Percentiles rank a stretch among this genome's conserved stretches.
These are phyloP conservation scores for Tetramorium alpestre DNA, from an alignment of 1,140 invertebrate species.

Conservation along the genomic window DNA sequence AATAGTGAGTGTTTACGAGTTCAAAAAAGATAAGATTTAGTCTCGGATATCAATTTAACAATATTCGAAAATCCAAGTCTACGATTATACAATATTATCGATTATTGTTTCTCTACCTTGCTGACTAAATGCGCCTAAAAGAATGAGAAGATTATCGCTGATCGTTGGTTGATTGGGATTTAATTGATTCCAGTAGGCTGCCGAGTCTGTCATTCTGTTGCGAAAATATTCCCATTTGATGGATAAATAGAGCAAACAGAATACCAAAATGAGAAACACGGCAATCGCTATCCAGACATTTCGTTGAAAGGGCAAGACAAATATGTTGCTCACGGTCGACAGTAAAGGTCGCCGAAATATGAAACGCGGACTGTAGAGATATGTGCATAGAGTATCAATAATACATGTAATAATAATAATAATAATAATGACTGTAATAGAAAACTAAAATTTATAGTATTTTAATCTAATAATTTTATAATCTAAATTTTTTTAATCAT, in stretches of 20 bases:
- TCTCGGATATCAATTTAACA: not conserved
- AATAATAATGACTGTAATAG: not conserved
- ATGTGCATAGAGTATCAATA: not conserved
- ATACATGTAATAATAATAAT: not conserved
- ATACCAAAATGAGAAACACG: conserved; percentile 84
- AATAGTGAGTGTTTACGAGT: not conserved
- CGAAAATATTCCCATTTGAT: conserved; percentile 81
- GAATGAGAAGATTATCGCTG: conserved; percentile 76
- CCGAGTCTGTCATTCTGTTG: not conserved
- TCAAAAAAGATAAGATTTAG: not conserved
- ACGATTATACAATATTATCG: not conserved
- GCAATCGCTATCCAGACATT: conserved; percentile 87
- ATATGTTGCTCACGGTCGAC: conserved; percentile 89
- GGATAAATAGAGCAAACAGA: conserved; percentile 81
- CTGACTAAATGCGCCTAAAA: conserved; percentile 77
- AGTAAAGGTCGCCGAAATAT: conserved; percentile 89
- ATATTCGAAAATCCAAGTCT: not conserved
- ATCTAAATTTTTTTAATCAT: not conserved
- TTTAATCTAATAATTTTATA: not conserved
- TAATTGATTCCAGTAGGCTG: conserved; percentile 38
- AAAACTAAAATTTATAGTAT: not conserved
- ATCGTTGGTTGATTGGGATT: conserved; percentile 64
- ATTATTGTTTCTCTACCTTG: conserved; percentile 72
- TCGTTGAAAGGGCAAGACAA: conserved; percentile 87
- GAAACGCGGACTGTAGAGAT: conserved; percentile 85